phyloP scores from a whole-genome alignment of 2,113 vertebrate species.

The Chlorocebus sabaeus region DNA sequence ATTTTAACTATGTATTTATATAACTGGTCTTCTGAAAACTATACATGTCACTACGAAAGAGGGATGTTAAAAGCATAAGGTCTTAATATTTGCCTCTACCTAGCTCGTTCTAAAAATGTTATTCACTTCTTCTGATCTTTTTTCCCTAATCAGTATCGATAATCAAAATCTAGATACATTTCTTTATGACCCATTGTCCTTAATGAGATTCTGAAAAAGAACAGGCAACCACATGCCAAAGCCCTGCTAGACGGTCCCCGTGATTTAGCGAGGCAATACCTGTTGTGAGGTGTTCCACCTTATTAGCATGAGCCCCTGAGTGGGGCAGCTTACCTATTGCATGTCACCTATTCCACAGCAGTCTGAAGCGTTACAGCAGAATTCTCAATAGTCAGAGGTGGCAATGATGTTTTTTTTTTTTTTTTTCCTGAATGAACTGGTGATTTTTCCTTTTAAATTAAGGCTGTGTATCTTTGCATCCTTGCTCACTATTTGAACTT shows the following conservation, averaged over 20 bases:
- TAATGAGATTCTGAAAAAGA: background rate
- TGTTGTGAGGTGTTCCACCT: background rate
- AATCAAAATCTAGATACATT: background rate
- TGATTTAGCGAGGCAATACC: background rate
- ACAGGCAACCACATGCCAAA: too few species aligned
- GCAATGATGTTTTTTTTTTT: background rate
- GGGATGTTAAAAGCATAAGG: background rate
- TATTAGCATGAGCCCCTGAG: background rate
- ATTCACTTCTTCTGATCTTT: background rate
- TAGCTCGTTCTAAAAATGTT: background rate
- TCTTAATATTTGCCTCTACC: background rate
- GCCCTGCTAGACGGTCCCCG: background rate
- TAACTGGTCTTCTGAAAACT: background rate
- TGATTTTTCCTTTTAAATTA: constrained; percentile 66
- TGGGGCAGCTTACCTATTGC: background rate
- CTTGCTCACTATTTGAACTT: constrained; percentile 27
- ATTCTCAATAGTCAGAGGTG: background rate
- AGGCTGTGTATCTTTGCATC: background rate
- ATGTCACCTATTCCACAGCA: background rate
- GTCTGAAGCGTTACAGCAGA: background rate
- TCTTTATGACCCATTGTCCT: background rate
- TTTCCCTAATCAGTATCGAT: background rate
- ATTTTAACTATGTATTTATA: background rate
- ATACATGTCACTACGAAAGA: background rate
- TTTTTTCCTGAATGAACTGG: constrained; percentile 27